Evolutionary conservation across 2,888 invertebrate genomes (phyloP).

Genomic region (Nasonia oneida): DNA sequence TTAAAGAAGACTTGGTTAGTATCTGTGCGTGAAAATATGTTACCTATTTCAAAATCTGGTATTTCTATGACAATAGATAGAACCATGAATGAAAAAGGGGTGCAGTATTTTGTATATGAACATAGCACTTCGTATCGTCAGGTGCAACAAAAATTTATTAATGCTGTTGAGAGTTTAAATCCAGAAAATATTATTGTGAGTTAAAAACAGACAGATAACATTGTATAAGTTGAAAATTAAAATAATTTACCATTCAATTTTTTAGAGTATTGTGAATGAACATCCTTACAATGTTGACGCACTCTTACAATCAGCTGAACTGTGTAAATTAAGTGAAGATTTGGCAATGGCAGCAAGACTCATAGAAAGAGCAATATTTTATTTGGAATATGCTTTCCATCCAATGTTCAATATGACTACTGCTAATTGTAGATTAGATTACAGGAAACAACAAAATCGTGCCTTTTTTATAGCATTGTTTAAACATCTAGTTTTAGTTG

Average conservation of each 20-base stretch:
- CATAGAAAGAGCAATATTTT: constrained; percentile 88
- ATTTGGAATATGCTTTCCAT: constrained; percentile 89
- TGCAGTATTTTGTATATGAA: constrained; percentile 86
- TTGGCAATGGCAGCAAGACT: constrained; percentile 88
- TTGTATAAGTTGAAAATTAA: background rate
- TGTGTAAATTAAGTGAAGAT: constrained; percentile 90
- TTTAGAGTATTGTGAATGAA: constrained; percentile 84
- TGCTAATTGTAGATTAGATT: constrained; percentile 88
- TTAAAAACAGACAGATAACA: constrained; percentile 8
- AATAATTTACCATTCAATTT: constrained; percentile 29
- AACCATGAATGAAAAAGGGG: constrained; percentile 74
- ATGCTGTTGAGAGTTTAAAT: constrained; percentile 89
- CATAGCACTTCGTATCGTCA: constrained; percentile 88
- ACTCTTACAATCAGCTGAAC: constrained; percentile 89
- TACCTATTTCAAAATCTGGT: constrained; percentile 85
- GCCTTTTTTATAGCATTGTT: constrained; percentile 90
- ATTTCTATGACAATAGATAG: constrained; percentile 86
- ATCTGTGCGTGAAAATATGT: constrained; percentile 87
- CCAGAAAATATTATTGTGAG: constrained; percentile 88
- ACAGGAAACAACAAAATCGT: constrained; percentile 90
- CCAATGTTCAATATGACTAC: constrained; percentile 88
- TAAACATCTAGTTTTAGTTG: constrained; percentile 89
- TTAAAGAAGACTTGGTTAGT: constrained; percentile 85
- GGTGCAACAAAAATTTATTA: constrained; percentile 87
- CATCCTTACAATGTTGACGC: constrained; percentile 91